Evolutionary conservation across 37 sponge, comb jelly and placozoan species (phyloP).

Genomic region (Eunapius fragilis): DNA sequence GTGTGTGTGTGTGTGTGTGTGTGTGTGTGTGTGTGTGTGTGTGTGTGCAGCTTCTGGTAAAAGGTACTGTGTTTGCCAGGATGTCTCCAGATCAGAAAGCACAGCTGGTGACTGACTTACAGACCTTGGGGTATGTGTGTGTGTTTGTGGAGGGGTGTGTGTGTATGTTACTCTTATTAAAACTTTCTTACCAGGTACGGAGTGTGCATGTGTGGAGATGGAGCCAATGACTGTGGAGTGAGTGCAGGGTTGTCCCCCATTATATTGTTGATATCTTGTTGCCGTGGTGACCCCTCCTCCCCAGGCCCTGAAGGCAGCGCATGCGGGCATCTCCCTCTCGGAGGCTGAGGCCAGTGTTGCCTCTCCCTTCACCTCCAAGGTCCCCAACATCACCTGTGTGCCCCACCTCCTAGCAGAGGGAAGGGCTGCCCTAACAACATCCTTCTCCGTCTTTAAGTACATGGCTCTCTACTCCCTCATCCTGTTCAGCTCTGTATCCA

Average conservation of each 20-base stretch:
- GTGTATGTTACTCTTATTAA: neutral
- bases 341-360: slow-evolving; percentile 96
- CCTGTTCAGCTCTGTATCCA: slow-evolving; percentile 80
- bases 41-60: slow-evolving; percentile 66
- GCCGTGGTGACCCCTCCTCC: neutral
- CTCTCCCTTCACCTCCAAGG: slow-evolving; percentile 92
- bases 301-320: slow-evolving; percentile 88
- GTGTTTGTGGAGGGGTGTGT: neutral
- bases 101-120: slow-evolving; percentile 78
- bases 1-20: neutral
- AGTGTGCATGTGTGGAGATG: slow-evolving; percentile 97
- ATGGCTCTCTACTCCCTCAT: slow-evolving; percentile 94
- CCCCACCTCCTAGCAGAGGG: slow-evolving; percentile 79
- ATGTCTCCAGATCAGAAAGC: slow-evolving; percentile 88
- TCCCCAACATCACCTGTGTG: slow-evolving; percentile 76
- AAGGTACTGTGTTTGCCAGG: slow-evolving; percentile 90
- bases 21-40: neutral
- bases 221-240: slow-evolving; percentile 97
- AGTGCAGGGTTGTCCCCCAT: slow-evolving; percentile 12
- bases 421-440: slow-evolving; percentile 86
- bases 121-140: slow-evolving; percentile 65
- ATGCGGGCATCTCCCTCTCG: slow-evolving; percentile 92
- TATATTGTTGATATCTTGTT: neutral
- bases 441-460: slow-evolving; percentile 91
- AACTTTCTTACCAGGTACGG: slow-evolving; percentile 44